These are phyloP conservation scores for Pogonomyrmex californicus DNA, from an alignment of 1,140 invertebrate species.

Conservation along the genomic window DNA sequence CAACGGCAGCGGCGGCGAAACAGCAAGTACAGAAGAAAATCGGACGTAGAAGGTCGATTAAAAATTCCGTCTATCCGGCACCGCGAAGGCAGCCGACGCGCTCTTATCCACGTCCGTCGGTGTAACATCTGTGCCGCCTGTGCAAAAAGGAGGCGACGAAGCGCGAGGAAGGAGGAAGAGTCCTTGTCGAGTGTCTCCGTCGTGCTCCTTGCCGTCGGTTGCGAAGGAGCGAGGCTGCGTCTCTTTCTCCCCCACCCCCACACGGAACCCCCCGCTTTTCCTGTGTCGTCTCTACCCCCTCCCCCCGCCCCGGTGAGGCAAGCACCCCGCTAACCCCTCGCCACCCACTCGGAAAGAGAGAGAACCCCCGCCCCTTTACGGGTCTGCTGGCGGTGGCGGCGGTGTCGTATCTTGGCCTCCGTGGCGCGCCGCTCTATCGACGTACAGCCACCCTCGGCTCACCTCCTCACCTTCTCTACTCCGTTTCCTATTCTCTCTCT, in stretches of 20 bases:
- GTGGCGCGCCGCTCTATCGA: conserved; percentile 87
- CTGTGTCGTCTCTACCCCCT: conserved; percentile 46
- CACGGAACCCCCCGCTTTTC: conserved; percentile 57
- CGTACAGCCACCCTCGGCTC: conserved; percentile 84
- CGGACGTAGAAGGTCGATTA: conserved; percentile 75
- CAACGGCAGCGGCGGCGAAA: conserved; percentile 5
- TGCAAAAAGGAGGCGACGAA: conserved; percentile 76
- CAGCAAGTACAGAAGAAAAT: conserved; percentile 16
- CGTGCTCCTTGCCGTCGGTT: conserved; percentile 74
- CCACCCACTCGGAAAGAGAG: conserved; percentile 41
- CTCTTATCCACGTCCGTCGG: conserved; percentile 58
- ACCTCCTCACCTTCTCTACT: conserved; percentile 71
- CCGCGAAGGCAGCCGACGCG: conserved; percentile 45
- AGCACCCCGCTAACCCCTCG: conserved; percentile 42
- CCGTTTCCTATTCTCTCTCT: conserved; percentile 64
- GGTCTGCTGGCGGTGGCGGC: conserved; percentile 85
- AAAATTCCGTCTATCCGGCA: conserved; percentile 82
- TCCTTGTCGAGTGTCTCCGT: conserved; percentile 65
- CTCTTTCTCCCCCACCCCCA: conserved; percentile 46
- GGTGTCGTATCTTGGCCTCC: conserved; percentile 87
- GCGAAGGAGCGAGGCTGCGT: conserved; percentile 76
- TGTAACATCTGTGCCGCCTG: conserved; percentile 82
- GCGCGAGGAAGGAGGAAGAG: conserved; percentile 67
- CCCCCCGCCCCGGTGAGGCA: conserved; percentile 48
- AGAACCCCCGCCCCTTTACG: conserved; percentile 85